Percentiles rank a stretch among this genome's conserved stretches.
phyloP scores from a whole-genome alignment of 2,113 vertebrate species.

The Oplegnathus fasciatus region DNA sequence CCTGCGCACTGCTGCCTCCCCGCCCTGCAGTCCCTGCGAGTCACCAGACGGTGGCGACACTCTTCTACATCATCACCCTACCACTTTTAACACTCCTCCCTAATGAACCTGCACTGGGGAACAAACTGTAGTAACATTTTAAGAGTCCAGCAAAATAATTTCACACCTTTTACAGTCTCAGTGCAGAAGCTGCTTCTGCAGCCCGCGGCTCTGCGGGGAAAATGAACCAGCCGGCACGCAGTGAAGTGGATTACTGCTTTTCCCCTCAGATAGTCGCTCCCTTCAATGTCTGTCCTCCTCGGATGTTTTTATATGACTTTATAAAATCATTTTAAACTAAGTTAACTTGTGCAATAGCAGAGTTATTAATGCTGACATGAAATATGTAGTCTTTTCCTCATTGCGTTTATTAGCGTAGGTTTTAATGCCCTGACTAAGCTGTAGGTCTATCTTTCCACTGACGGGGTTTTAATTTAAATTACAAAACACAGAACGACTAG shows the following conservation, averaged over 20 bases:
- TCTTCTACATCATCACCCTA: slow-evolving; percentile 79
- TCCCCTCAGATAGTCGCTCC: background rate
- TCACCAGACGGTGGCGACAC: slow-evolving; percentile 89
- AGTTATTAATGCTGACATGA: background rate
- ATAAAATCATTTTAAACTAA: background rate
- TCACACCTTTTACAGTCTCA: slow-evolving; percentile 70
- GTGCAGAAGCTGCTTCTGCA: slow-evolving; percentile 23
- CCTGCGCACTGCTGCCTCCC: slow-evolving; percentile 3
- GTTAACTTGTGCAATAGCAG: background rate
- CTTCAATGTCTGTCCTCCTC: background rate
- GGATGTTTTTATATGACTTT: background rate
- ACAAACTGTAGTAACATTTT: slow-evolving; percentile 61
- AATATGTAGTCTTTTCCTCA: background rate
- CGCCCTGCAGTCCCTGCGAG: rapidly evolving
- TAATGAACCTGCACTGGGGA: slow-evolving; percentile 48
- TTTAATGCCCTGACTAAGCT: too few species aligned
- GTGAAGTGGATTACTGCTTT: slow-evolving; percentile 2
- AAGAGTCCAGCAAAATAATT: slow-evolving; percentile 67
- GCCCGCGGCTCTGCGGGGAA: slow-evolving; percentile 34
- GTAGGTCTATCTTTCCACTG: too few species aligned
- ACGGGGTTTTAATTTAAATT: background rate
- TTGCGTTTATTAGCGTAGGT: background rate
- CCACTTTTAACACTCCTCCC: slow-evolving; percentile 6
- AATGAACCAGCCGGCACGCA: background rate
- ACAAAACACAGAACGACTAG: background rate